Base-by-base conservation (phyloP, 2,113 vertebrate species). In the Passer montanus region DNA sequence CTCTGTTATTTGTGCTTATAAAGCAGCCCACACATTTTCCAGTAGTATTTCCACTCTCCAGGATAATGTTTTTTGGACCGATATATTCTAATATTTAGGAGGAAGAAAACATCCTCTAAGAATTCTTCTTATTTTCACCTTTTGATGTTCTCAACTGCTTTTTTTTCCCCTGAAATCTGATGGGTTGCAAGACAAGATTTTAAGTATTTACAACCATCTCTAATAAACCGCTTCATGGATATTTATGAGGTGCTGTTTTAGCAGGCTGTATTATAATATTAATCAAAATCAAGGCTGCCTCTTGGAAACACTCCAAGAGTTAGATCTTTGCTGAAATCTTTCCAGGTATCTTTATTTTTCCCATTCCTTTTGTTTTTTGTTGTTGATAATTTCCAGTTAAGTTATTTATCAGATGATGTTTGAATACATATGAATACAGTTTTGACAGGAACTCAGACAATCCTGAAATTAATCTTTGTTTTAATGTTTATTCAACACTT, bases 181-280 rank as follows among this genome's bases (percentile, higher is more conserved):
- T 96, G 84, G 91, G 91, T 95, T 97, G 95, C 95, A 96, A 97
- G 97, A 97, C 95, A 97, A 97, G 96, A 97, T 96, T 98, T 98
- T 97, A 97, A 98, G 97, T 98, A 98, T 98, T 98, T 98, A 97
- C 97, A 98, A 82, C 97, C 95, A 96, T 76, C 97, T 97, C 96
- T 97, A 98, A 98, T 98, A 98, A 98, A 98, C 97, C 7, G 16
- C 94, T 98, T 98, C 98, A 98, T 98, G 97, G 96, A 97, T 98
- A 98, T 98, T 98, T 98, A 98, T 98, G 97, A 98, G 97, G 66
- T 85, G 93, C 95, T 98, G 95, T 96, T 97, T 98, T 98, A 98
- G 97, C 89, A 95, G 74, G 73, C 92, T 97, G 97, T 97, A 97
- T 97, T 98, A 93, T 97, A 97, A 98, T 97, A 98, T 98, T 98